Evolutionary conservation across 1,140 invertebrate genomes (phyloP).

Genomic region (Drosophila teissieri): DNA sequence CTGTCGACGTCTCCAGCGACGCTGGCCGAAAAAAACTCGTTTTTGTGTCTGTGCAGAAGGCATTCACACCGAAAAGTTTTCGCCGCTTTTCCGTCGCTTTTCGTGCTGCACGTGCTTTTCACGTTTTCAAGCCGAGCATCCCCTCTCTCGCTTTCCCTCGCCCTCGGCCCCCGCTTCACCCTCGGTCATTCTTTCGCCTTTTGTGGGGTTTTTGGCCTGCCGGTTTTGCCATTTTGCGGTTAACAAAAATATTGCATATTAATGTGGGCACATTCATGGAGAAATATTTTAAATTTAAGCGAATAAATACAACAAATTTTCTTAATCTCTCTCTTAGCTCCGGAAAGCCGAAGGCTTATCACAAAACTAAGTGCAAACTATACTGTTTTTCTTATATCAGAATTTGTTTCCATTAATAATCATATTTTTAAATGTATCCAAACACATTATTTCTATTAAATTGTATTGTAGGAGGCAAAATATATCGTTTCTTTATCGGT

Average conservation of each 20-base stretch:
- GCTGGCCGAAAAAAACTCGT: conserved; percentile 73
- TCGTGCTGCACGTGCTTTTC: conserved; percentile 67
- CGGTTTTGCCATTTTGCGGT: conserved; percentile 33
- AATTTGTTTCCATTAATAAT: too few relatives aligned
- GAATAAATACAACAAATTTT: too few relatives aligned
- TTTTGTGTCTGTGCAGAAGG: conserved; percentile 77
- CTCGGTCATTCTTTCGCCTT: not conserved
- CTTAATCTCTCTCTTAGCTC: too few relatives aligned
- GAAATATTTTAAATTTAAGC: not conserved
- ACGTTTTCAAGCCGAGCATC: conserved; percentile 51
- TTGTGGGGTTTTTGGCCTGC: conserved; percentile 21
- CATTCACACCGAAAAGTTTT: conserved; percentile 72
- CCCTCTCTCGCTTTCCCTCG: not conserved
- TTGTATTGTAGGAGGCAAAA: too few relatives aligned
- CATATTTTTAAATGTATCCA: too few relatives aligned
- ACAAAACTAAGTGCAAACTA: too few relatives aligned
- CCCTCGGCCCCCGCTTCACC: not conserved
- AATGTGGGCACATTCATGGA: not conserved
- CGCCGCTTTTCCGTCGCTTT: conserved; percentile 28
- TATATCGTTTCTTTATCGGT: too few relatives aligned
- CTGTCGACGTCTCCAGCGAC: conserved; percentile 2
- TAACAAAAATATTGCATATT: conserved; percentile 39
- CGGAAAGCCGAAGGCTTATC: too few relatives aligned
- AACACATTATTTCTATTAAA: too few relatives aligned
- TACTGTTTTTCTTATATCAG: too few relatives aligned